phyloP scores from a whole-genome alignment of 37 sponge, comb jelly and placozoan species.

The Haliclona indistincta region DNA sequence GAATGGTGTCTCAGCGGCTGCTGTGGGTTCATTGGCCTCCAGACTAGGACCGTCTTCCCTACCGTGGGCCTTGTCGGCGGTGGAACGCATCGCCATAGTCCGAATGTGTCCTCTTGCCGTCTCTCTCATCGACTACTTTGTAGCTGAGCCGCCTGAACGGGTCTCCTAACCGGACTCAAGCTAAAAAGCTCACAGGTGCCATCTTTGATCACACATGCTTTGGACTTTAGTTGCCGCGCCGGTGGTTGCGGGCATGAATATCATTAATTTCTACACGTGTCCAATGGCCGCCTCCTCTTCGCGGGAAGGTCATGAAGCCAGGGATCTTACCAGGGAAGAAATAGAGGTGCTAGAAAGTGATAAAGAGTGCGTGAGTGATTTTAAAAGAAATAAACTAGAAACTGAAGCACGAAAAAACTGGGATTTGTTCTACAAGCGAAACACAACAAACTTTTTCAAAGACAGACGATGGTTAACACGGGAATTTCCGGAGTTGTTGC shows the following conservation, averaged over 20 bases:
- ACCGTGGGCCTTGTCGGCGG: too few relatives aligned
- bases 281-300: not conserved
- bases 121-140: too few relatives aligned
- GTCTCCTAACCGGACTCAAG: too few relatives aligned
- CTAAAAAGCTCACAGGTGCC: not conserved
- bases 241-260: not conserved
- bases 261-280: not conserved
- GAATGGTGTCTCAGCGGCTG: not conserved
- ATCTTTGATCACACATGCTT: not conserved
- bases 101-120: too few relatives aligned
- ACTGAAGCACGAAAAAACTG: constrained; percentile 91
- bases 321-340: constrained; percentile 65
- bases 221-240: not conserved
- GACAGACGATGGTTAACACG: constrained; percentile 95
- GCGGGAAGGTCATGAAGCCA: constrained; percentile 18
- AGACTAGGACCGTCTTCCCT: too few relatives aligned
- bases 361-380: constrained; percentile 55
- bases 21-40: too few relatives aligned
- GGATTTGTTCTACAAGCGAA: constrained; percentile 99
- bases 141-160: too few relatives aligned
- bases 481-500: constrained; percentile 86
- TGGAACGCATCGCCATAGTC: too few relatives aligned
- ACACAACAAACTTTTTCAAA: constrained; percentile 93
- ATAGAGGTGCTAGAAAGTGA: constrained; percentile 49
- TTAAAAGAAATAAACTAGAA: constrained; percentile 83